Evolutionary conservation across 2,888 invertebrate genomes (phyloP).

Genomic region (Drosophila peninsularis): DNA sequence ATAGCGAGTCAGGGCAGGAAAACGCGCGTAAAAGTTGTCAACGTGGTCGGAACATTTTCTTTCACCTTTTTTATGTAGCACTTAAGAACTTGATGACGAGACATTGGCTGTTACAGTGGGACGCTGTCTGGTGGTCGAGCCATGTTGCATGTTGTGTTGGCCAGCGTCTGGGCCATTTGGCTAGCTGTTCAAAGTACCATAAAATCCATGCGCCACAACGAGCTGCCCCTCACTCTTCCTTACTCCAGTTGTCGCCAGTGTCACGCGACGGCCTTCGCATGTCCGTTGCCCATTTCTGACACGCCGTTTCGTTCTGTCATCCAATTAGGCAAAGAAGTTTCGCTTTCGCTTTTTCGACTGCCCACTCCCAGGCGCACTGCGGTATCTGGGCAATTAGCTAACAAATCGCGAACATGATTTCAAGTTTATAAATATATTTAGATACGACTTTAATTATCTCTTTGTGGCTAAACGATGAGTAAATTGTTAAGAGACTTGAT

Average conservation of each 20-base stretch:
- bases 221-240: background rate
- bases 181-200: conserved; percentile 49
- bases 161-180: conserved; percentile 68
- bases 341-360: conserved; percentile 28
- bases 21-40: conserved; percentile 52
- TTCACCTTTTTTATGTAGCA: conserved; percentile 50
- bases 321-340: conserved; percentile 54
- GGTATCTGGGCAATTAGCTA: conserved; percentile 34
- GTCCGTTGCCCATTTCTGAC: conserved; percentile 44
- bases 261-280: conserved; percentile 60
- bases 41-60: conserved; percentile 35
- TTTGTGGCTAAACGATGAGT: background rate
- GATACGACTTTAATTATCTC: conserved; percentile 21
- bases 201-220: conserved; percentile 41
- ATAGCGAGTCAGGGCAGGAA: conserved; percentile 32
- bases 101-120: conserved; percentile 7
- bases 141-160: conserved; percentile 64
- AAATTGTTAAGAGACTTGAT: background rate
- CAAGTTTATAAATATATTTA: conserved; percentile 21
- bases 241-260: conserved; percentile 17
- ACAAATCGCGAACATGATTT: conserved; percentile 45
- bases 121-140: conserved; percentile 18
- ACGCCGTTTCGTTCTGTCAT: conserved; percentile 47
- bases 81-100: conserved; percentile 49
- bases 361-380: background rate